Base-by-base conservation (phyloP, 2,797 vertebrate species). In the Toxotes lorentzi region DNA sequence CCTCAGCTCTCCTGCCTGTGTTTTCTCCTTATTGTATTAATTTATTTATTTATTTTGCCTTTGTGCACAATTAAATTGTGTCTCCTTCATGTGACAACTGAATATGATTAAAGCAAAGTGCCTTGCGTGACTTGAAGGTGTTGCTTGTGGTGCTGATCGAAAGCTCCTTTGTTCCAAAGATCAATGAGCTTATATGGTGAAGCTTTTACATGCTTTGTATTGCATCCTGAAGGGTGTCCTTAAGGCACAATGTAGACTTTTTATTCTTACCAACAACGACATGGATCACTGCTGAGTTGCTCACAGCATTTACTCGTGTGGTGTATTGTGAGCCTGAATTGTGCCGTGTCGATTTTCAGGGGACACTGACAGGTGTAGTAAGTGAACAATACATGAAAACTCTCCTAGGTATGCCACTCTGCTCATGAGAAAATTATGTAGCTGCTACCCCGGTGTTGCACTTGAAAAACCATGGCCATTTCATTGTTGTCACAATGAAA, bases 381-480 rank as follows among this genome's bases (percentile, higher is more conserved):
- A 72, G 57, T 58, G 41, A 17, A 23, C 35, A 45, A 57, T 24
- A 35, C 73, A 10, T 67, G 60, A 79, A 74, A 85, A 67, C 41
- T 81, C 67, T 58, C 62, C 34, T 7, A 73, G 45, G 80, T 69
- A 24, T 64, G 64, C 53, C 30, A 3, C 66, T 59, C 40, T 73
- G 24, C 65, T 85, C 62, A 51, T 38, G 79, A 87, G 79, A 77
- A 79, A 73, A 86, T 61, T 4, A 85, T 75, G 13, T 51, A 19
- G 59, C 54, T 64, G 32, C 70, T 70, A 60, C 69, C n/a, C 66
- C 35, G 45, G 56, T 59, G 68, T 48, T 72, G 41, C 8, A 6
- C 67, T 72, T 76, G 57, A 82, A 79, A 84, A 80, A 53, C 34
- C 30, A 23, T 62, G 21, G 41, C 16, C 59, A 21, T 68, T 62